Evolutionary conservation across 1,140 invertebrate genomes (phyloP).

Genomic region (Belonocnema kinseyi): DNA sequence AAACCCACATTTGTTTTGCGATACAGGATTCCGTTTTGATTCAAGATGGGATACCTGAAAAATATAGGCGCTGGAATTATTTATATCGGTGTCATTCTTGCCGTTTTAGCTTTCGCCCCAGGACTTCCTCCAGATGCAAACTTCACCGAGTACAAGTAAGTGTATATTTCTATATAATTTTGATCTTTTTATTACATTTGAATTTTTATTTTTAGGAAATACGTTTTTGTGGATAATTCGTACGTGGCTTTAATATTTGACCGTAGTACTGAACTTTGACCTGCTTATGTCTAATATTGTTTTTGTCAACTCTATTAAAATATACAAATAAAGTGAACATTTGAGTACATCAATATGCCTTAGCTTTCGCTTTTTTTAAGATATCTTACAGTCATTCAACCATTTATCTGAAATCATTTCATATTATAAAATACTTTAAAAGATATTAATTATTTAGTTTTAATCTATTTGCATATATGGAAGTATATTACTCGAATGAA

Average conservation of each 20-base stretch:
- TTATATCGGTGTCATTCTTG: slow-evolving; percentile 63
- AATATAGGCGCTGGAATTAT: slow-evolving; percentile 63
- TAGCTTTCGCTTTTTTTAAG: neutral
- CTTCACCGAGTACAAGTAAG: slow-evolving; percentile 75
- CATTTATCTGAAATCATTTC: too few relatives aligned
- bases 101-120: slow-evolving; percentile 76
- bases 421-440: too few relatives aligned
- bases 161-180: slow-evolving; percentile 28
- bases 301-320: neutral
- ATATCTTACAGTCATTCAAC: too few relatives aligned
- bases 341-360: too few relatives aligned
- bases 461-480: too few relatives aligned
- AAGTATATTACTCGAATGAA: too few relatives aligned
- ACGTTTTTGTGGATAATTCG: slow-evolving; percentile 33
- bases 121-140: slow-evolving; percentile 77
- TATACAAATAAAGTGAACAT: too few relatives aligned
- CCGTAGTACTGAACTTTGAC: neutral
- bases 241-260: slow-evolving; percentile 36
- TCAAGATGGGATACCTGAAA: slow-evolving; percentile 68
- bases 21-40: neutral
- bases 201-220: slow-evolving; percentile 26
- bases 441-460: too few relatives aligned
- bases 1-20: neutral
- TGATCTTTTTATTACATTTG: neutral
- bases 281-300: neutral